Conservation (phyloP, 2,888 invertebrate species). For the Phortica okadai region DNA sequence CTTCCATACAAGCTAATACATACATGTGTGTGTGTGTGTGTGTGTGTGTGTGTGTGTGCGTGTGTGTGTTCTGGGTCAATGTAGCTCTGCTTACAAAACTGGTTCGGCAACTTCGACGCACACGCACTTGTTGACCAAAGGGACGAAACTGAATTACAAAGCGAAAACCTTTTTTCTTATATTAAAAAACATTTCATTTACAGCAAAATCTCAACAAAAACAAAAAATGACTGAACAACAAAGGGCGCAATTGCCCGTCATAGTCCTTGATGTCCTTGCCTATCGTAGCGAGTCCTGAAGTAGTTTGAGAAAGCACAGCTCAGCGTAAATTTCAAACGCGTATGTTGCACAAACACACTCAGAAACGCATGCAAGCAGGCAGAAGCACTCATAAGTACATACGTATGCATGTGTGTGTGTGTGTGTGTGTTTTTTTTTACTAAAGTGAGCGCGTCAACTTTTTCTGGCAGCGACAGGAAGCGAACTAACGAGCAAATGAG, state of each 20-base stretch:
- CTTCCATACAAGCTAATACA: slow-evolving; percentile 13
- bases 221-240: too few relatives aligned
- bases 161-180: slow-evolving; percentile 54
- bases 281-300: slow-evolving; percentile 40
- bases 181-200: too few relatives aligned
- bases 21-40: slow-evolving; percentile 24
- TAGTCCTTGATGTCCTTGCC: not conserved
- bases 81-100: too few relatives aligned
- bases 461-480: slow-evolving; percentile 50
- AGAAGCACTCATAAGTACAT: not conserved
- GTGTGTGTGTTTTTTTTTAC: not conserved
- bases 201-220: too few relatives aligned
- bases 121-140: too few relatives aligned
- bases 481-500: slow-evolving; percentile 41
- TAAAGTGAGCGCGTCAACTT: not conserved
- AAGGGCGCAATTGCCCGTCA: not conserved
- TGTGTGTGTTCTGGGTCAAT: slow-evolving; percentile 25
- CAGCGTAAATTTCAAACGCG: slow-evolving; percentile 61
- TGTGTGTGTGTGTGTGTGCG: slow-evolving; percentile 32
- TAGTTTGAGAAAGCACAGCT: not conserved
- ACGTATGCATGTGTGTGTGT: too few relatives aligned
- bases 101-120: too few relatives aligned
- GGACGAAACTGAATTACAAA: too few relatives aligned
- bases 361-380: not conserved
- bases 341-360: slow-evolving; percentile 59